Evolutionary conservation across 2,888 invertebrate genomes (phyloP).

Genomic region (Euphydryas editha): DNA sequence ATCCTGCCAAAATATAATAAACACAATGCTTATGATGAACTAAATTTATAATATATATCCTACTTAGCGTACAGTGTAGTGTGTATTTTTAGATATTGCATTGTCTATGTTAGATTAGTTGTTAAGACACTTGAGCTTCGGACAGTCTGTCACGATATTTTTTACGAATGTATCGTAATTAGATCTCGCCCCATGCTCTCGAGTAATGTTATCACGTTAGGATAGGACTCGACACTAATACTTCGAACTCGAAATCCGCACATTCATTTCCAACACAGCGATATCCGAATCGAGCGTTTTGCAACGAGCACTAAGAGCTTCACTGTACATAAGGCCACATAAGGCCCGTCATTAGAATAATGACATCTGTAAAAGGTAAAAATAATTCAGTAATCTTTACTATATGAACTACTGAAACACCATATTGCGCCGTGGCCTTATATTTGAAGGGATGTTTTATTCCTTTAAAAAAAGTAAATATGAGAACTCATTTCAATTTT

Average conservation of each 20-base stretch:
- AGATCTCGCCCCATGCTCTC: slow-evolving; percentile 66
- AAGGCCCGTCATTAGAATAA: slow-evolving; percentile 69
- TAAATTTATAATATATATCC: slow-evolving; percentile 76
- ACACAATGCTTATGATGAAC: slow-evolving; percentile 82
- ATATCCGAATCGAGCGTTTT: slow-evolving; percentile 29
- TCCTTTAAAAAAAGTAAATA: slow-evolving; percentile 60
- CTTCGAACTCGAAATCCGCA: slow-evolving; percentile 46
- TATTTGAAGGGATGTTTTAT: slow-evolving; percentile 78
- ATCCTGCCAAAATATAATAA: slow-evolving; percentile 79
- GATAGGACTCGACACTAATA: slow-evolving; percentile 53
- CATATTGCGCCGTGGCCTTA: slow-evolving; percentile 83
- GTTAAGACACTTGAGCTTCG: slow-evolving; percentile 81
- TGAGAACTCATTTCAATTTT: slow-evolving; percentile 62
- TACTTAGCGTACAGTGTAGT: slow-evolving; percentile 79
- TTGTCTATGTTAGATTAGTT: slow-evolving; percentile 81
- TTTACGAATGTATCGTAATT: slow-evolving; percentile 66
- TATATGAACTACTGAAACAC: slow-evolving; percentile 81
- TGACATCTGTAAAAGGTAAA: slow-evolving; percentile 62
- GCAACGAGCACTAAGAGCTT: slow-evolving; percentile 50
- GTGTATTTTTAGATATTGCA: slow-evolving; percentile 82
- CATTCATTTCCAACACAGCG: slow-evolving; percentile 44
- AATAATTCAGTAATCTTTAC: slow-evolving; percentile 67
- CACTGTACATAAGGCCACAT: slow-evolving; percentile 75
- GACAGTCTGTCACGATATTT: slow-evolving; percentile 79
- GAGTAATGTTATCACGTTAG: slow-evolving; percentile 59